These are phyloP conservation scores for Scolopax bukidnonensis DNA, from an alignment of 2,797 vertebrate genomes.

Conservation along the genomic window DNA sequence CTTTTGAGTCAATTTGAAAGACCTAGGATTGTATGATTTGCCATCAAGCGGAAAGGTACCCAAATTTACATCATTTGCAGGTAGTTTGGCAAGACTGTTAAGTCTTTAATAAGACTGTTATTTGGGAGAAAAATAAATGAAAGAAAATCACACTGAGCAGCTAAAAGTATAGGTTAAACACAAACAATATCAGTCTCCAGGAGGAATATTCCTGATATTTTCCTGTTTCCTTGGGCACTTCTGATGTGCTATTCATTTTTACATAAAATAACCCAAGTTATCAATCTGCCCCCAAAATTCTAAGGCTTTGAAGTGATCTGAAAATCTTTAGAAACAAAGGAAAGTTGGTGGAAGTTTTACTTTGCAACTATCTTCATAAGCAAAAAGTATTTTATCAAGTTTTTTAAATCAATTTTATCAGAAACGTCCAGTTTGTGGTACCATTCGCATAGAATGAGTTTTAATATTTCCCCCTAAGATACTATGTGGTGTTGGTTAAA, in stretches of 20 bases:
- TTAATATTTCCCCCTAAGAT: not conserved
- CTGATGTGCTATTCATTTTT: not conserved
- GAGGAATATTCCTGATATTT: not conserved
- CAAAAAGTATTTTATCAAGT: not conserved
- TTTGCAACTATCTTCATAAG: not conserved
- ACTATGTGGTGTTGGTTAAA: not conserved
- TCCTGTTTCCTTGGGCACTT: not conserved
- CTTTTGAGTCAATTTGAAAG: not conserved
- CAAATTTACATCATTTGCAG: not conserved
- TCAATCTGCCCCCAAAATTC: not conserved
- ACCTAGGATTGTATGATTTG: not conserved
- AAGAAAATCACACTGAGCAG: not conserved
- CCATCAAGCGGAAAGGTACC: not conserved
- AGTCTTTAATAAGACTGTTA: not conserved
- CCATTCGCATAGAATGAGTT: not conserved
- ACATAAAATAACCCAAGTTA: not conserved
- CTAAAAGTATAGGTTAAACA: not conserved
- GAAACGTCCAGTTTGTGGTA: not conserved
- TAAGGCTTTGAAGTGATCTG: not conserved
- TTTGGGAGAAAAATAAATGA: not conserved
- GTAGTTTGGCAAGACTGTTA: not conserved
- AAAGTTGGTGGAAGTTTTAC: not conserved
- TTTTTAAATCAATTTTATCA: not conserved
- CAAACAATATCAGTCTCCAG: accelerated
- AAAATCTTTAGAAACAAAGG: not conserved